These are phyloP conservation scores for Pristis pectinata DNA, from an alignment of 2,797 vertebrate genomes.

Conservation along the genomic window DNA sequence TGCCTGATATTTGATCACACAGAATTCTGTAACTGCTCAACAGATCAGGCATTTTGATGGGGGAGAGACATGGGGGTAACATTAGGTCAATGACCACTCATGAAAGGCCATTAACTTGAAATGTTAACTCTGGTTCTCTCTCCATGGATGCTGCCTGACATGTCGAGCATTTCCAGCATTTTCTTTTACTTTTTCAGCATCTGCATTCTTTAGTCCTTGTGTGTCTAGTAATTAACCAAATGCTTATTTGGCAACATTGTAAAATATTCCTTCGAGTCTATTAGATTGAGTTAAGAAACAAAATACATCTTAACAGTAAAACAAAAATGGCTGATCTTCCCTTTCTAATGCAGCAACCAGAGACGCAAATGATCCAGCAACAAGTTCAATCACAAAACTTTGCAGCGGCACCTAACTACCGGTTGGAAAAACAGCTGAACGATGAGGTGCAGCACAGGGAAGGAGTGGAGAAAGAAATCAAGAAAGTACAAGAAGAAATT, in stretches of 20 bases:
- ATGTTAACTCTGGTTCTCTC: too few species aligned
- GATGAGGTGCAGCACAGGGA: constrained; percentile 80
- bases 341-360: constrained; percentile 67
- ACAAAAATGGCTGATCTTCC: neutral
- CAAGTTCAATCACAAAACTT: constrained; percentile 54
- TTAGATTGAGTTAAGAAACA: neutral
- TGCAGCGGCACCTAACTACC: constrained; percentile 63
- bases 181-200: too few species aligned
- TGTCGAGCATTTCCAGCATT: too few species aligned
- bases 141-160: too few species aligned
- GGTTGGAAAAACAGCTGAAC: constrained; percentile 76
- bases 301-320: neutral
- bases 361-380: constrained; percentile 54
- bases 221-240: neutral
- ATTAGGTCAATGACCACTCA: too few species aligned
- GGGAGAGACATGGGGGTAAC: too few species aligned
- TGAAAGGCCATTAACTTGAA: too few species aligned
- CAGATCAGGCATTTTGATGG: too few species aligned
- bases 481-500: constrained; percentile 78
- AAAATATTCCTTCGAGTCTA: neutral
- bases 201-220: too few species aligned
- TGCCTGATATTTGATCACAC: neutral
- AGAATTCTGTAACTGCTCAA: too few species aligned
- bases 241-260: neutral
- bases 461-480: constrained; percentile 81